phyloP scores from a whole-genome alignment of 1,140 invertebrate genomes.

The Atta texana region DNA sequence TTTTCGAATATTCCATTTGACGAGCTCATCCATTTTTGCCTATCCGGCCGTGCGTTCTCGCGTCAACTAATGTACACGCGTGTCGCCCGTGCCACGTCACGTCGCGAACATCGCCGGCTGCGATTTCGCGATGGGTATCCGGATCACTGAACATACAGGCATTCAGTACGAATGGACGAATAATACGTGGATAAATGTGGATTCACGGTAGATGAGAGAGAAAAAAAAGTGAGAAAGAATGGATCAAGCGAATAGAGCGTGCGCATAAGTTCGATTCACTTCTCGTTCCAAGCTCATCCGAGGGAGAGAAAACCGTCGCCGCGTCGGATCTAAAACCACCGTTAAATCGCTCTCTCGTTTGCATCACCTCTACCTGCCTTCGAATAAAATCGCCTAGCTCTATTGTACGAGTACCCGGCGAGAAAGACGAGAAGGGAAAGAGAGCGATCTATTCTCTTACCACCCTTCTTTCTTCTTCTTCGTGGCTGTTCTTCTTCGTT shows the following conservation, averaged over 20 bases:
- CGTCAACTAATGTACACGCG: slow-evolving; percentile 58
- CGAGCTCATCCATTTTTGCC: slow-evolving; percentile 56
- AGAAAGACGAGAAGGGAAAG: not conserved
- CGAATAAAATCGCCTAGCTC: slow-evolving; percentile 61
- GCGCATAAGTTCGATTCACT: not conserved
- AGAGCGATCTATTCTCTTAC: not conserved
- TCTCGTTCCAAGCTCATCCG: slow-evolving; percentile 36
- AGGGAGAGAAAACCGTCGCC: slow-evolving; percentile 25
- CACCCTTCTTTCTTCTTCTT: slow-evolving; percentile 43
- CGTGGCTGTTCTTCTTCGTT: slow-evolving; percentile 19
- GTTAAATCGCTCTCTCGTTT: slow-evolving; percentile 75
- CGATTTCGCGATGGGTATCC: slow-evolving; percentile 75
- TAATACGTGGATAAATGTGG: slow-evolving; percentile 70
- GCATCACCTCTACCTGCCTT: slow-evolving; percentile 67
- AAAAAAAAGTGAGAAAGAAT: not conserved
- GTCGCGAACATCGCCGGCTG: slow-evolving; percentile 62
- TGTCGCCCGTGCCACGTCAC: slow-evolving; percentile 64
- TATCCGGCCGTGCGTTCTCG: slow-evolving; percentile 48
- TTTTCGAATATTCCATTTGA: slow-evolving; percentile 59
- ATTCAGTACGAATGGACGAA: slow-evolving; percentile 64
- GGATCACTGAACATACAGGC: slow-evolving; percentile 75
- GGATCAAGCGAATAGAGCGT: not conserved
- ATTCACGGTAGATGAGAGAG: slow-evolving; percentile 61
- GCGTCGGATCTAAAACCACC: slow-evolving; percentile 61
- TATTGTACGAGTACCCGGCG: slow-evolving; percentile 58